Base-by-base conservation (phyloP, 92 coral and sea anemone genomes). In the Actinostola sp. region DNA sequence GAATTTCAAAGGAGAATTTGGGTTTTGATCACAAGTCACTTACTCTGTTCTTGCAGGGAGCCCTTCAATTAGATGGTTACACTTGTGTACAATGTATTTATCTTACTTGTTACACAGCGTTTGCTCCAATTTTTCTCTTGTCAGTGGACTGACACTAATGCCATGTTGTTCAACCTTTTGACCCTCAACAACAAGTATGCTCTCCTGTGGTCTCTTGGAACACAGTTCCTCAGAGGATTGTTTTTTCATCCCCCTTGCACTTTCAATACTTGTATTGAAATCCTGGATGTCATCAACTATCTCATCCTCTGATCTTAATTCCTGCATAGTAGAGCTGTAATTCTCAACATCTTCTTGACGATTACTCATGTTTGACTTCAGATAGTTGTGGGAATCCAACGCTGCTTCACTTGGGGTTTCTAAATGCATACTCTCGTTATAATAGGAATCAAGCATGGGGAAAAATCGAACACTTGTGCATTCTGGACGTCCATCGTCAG, bases 141-240 rank as follows among this genome's bases (percentile, higher is more conserved):
- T 83, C 70, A 95, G 62, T 5, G 99, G 97, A 66, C 95, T 83
- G 48, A 75, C 57, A 21, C 86, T 81, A 6, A 79, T 50, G 17
- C 84, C 82, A 73, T 66, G 76, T 27, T 80, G 84, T 62, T 82
- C 84, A 57, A 89, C 79, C 38, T 80, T 53, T 62, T 87, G 82
- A n/a, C 99, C 99, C 58, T 95, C 89, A 7, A 95, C 95, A n/a
- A 92, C 31, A 23, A 95, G 75, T 21, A 84, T 81, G 15, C 77
- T 78, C 44, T 70, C 81, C 45, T 72, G 85, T 61, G 80, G 72
- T 59, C 82, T 89, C 4, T 74, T 79, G 29, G 82, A 28, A 38
- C 92, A 91, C 61, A 87, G 77, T 5, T 66, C 88, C 34, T 75
- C 81, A 17, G 70, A 30, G 12, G 77, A 57, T 1, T 58, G 52